Base-by-base conservation (phyloP, 2,113 vertebrate species). In the Gambusia holbrooki region DNA sequence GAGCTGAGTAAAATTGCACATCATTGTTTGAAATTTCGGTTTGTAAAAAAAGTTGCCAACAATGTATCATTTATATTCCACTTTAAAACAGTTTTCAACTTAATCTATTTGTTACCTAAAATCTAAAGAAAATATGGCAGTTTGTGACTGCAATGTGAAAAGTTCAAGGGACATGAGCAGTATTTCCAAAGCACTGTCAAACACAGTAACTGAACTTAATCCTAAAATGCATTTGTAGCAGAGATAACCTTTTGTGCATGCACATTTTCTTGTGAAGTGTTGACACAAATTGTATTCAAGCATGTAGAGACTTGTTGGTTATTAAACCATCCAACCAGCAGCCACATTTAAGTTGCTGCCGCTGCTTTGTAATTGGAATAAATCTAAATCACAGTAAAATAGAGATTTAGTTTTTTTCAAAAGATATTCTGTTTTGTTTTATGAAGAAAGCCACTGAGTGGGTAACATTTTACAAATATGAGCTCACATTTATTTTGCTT, bases 221-320 rank as follows among this genome's bases (percentile, higher is more conserved):
- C 88, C 73, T 12, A 10, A 60, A 62, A 87, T 89, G 90, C 82
- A 84, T 87, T 89, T 85, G 77, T 80, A 75, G 81, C 90, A 85
- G 86, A 84, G 86, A 87, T 89, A 88, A 84, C 86, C 78, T 73
- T 82, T 84, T 54, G 74, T 82, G 71, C 71, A 40, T 74, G 69
- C 79, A 80, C 76, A 89, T 92, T 90, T 92, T 92, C 85, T 75
- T 80, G 84, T 88, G 87, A 92, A 89, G 83, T 91, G 88, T 89
- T 79, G 81, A 90, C 80, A 85, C 83, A 87, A 89, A 90, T 88
- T 91, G 84, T 81, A 76, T 80, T 82, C 51, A 79, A 84, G 83
- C 92, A 69, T 91, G 92, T 86, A 58, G 79, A 14, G 58, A 74
- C 92, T 88, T 90, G 92, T 89, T 85, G 64, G n/a, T 80, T 80